A percentile compares a stretch with the other conserved stretches of the same genome.
Conservation (phyloP, 2,113 vertebrate species). For the Alaudala cheleensis region DNA sequence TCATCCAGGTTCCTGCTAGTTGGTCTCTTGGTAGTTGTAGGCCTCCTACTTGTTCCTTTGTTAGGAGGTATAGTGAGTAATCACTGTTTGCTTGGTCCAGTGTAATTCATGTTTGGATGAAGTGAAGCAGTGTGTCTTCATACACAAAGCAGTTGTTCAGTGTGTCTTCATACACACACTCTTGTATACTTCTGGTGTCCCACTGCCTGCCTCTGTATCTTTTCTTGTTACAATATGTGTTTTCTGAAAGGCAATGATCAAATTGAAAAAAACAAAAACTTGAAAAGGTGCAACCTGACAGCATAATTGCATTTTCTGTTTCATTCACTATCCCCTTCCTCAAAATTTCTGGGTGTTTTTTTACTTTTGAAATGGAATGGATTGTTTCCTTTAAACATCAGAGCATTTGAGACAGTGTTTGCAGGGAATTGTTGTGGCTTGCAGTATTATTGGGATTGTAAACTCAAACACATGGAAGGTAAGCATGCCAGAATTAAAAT, state of each 20-base stretch:
- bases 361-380: neutral
- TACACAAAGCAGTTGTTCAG: rapidly evolving
- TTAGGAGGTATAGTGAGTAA: neutral
- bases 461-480: neutral
- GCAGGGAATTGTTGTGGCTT: neutral
- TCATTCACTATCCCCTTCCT: neutral
- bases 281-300: neutral
- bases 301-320: neutral
- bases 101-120: neutral
- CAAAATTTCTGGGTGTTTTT: neutral
- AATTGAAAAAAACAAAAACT: neutral
- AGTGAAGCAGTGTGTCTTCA: neutral
- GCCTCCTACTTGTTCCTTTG: neutral
- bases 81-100: neutral
- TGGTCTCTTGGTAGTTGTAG: neutral
- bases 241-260: neutral
- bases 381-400: neutral
- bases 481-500: constrained; percentile 5
- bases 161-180: neutral
- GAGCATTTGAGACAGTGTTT: neutral
- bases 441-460: neutral
- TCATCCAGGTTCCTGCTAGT: neutral
- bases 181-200: neutral
- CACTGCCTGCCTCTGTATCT: neutral
- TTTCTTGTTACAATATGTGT: neutral